Conservation (phyloP, 2,113 vertebrate genomes). For the Lepisosteus oculatus region DNA sequence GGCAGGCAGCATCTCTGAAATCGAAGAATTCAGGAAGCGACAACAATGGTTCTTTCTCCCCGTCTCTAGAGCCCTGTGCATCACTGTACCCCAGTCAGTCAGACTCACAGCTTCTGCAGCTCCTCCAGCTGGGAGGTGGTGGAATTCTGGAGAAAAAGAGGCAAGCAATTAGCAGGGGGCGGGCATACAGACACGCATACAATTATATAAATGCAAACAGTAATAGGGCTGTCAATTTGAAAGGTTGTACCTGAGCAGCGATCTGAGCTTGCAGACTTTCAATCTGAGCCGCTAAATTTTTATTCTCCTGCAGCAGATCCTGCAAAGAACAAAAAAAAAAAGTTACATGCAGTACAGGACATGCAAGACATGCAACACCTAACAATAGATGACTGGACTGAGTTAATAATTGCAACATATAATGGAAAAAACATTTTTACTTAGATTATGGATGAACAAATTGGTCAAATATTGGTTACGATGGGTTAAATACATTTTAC, state of each 20-base stretch:
- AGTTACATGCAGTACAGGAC: too few species aligned
- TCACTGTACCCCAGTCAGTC: background rate
- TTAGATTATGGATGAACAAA: too few species aligned
- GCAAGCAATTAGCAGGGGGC: background rate
- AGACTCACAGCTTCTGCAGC: conserved; percentile 92
- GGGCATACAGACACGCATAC: conserved; percentile 16
- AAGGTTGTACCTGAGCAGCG: conserved; percentile 79
- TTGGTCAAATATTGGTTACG: too few species aligned
- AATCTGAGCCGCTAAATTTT: conserved; percentile 81
- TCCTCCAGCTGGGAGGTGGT: conserved; percentile 88
- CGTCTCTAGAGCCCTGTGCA: background rate
- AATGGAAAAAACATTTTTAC: too few species aligned
- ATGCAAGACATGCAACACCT: too few species aligned
- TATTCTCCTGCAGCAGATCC: conserved; percentile 91
- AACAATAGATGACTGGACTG: too few species aligned
- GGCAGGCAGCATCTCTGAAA: background rate
- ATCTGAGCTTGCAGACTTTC: conserved; percentile 87
- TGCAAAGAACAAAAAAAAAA: conserved; percentile 51
- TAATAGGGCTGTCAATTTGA: background rate
- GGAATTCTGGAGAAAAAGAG: conserved; percentile 44
- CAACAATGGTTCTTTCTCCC: background rate
- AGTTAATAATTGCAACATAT: too few species aligned
- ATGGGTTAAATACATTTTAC: too few species aligned
- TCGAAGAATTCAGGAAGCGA: background rate
- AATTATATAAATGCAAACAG: background rate